Percentiles rank a stretch among this genome's conserved stretches.
phyloP scores from a whole-genome alignment of 2,797 vertebrate species.

The Huso huso region DNA sequence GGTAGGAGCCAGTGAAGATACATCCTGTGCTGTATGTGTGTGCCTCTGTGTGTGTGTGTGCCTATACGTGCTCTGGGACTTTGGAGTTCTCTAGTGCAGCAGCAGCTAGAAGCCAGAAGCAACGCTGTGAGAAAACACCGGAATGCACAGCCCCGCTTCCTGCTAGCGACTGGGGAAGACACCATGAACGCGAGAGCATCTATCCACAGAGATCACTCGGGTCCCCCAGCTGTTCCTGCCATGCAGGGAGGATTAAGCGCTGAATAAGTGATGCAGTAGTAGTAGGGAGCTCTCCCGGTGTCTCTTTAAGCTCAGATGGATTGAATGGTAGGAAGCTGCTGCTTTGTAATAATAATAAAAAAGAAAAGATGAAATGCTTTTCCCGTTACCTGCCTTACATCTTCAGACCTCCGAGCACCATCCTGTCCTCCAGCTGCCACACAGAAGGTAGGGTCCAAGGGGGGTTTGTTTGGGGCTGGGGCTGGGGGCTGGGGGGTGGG shows the following conservation, averaged over 20 bases:
- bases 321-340: slow-evolving; percentile 46
- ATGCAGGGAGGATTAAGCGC: slow-evolving; percentile 7
- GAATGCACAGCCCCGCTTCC: slow-evolving; percentile 9
- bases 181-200: slow-evolving; percentile 23
- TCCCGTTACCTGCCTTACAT: slow-evolving; percentile 91
- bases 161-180: slow-evolving; percentile 9
- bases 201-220: slow-evolving; percentile 15
- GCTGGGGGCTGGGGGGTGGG: neutral
- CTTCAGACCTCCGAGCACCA: slow-evolving; percentile 85
- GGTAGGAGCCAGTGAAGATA: neutral
- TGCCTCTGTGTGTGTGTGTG: neutral
- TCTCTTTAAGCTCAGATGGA: slow-evolving; percentile 58
- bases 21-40: neutral
- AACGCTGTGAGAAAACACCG: neutral
- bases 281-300: slow-evolving; percentile 17
- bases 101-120: slow-evolving; percentile 15
- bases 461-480: no score
- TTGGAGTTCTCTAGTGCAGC: slow-evolving; percentile 13
- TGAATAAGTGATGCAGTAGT: slow-evolving; percentile 52
- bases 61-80: slow-evolving; percentile 15
- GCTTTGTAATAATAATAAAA: slow-evolving; percentile 42
- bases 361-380: slow-evolving; percentile 94
- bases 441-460: neutral
- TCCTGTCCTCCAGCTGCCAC: slow-evolving; percentile 48
- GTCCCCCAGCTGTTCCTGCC: slow-evolving; percentile 3